These are phyloP conservation scores for Mesocricetus auratus DNA, from an alignment of 2,113 vertebrate species.

Conservation along the genomic window DNA sequence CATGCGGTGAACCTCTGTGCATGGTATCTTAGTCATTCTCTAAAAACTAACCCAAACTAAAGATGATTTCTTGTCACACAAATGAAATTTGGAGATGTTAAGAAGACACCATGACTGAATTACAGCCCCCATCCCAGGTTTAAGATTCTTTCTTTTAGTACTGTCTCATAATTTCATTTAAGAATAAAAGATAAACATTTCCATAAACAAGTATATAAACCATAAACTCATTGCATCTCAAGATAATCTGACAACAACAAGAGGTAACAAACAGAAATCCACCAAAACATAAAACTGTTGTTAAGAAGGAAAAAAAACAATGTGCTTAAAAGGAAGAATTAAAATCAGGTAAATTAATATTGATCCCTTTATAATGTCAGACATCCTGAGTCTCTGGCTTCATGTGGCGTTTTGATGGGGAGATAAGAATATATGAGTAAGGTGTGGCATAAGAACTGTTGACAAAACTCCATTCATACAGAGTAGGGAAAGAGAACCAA, in stretches of 20 bases:
- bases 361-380: background rate
- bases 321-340: slow-evolving; percentile 23
- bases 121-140: background rate
- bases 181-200: background rate
- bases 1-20: background rate
- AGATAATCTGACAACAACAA: background rate
- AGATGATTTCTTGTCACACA: background rate
- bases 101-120: background rate
- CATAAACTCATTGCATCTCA: background rate
- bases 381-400: background rate
- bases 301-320: background rate
- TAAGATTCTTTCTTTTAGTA: slow-evolving; percentile 8
- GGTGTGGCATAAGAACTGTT: background rate
- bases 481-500: background rate
- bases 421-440: slow-evolving; percentile 5
- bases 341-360: background rate
- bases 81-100: slow-evolving; percentile 32
- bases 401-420: background rate
- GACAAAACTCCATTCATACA: background rate
- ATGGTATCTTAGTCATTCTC: background rate
- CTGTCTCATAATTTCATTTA: background rate
- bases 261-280: background rate
- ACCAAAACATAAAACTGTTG: background rate
- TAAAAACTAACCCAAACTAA: background rate
- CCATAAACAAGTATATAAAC: background rate